These are phyloP conservation scores for Sebastes elongatus DNA, from an alignment of 2,797 vertebrate genomes.

Conservation along the genomic window DNA sequence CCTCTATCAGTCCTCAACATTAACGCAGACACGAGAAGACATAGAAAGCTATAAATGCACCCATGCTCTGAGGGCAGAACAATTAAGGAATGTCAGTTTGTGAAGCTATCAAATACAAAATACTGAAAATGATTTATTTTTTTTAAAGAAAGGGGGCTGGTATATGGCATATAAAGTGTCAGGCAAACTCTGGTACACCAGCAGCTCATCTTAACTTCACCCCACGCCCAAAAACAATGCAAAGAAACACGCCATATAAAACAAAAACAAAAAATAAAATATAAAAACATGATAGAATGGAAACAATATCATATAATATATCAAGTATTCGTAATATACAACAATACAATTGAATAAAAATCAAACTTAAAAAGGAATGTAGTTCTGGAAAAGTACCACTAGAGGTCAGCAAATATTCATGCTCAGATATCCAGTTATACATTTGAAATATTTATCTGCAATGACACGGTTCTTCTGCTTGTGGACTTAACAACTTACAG, in stretches of 20 bases:
- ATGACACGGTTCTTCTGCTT: slow-evolving; percentile 54
- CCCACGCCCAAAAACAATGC: slow-evolving; percentile 45
- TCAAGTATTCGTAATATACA: slow-evolving; percentile 74
- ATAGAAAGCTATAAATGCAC: slow-evolving; percentile 56
- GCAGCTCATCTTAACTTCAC: slow-evolving; percentile 38
- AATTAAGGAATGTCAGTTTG: slow-evolving; percentile 63
- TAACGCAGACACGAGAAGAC: slow-evolving; percentile 59
- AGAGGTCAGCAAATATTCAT: slow-evolving; percentile 84
- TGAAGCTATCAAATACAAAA: slow-evolving; percentile 60
- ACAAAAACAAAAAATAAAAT: slow-evolving; percentile 49
- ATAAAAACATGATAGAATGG: slow-evolving; percentile 69
- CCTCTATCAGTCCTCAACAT: slow-evolving; percentile 35
- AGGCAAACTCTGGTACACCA: slow-evolving; percentile 58
- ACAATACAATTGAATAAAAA: slow-evolving; percentile 71
- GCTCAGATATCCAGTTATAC: slow-evolving; percentile 77
- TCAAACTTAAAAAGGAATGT: slow-evolving; percentile 79
- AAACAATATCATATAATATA: slow-evolving; percentile 67
- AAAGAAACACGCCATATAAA: slow-evolving; percentile 60
- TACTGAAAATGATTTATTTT: slow-evolving; percentile 27
- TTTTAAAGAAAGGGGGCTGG: slow-evolving; percentile 43
- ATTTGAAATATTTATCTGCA: slow-evolving; percentile 62
- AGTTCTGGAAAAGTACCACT: slow-evolving; percentile 79
- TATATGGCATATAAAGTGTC: slow-evolving; percentile 57
- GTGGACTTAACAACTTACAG: slow-evolving; percentile 34
- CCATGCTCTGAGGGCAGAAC: slow-evolving; percentile 52